phyloP scores from a whole-genome alignment of 2,797 vertebrate genomes.

The Manis crassicaudata region DNA sequence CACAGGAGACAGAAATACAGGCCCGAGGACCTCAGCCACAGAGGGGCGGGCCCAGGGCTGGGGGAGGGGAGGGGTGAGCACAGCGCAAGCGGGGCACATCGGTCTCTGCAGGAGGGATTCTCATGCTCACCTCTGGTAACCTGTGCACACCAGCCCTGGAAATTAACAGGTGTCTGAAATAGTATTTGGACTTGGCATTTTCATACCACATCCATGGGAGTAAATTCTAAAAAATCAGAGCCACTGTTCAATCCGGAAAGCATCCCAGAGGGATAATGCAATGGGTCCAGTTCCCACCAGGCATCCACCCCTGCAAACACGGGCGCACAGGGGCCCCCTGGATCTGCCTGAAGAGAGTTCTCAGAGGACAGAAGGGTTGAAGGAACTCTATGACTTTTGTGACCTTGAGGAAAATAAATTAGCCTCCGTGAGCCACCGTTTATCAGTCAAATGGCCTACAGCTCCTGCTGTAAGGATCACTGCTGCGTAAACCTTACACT shows the following conservation, averaged over 20 bases:
- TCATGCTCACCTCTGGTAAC: background rate
- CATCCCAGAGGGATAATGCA: background rate
- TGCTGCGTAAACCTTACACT: background rate
- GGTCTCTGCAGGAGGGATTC: background rate
- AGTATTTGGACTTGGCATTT: background rate
- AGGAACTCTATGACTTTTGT: background rate
- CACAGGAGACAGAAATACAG: background rate
- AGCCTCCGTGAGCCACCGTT: background rate
- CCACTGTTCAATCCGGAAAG: background rate
- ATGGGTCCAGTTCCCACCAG: background rate
- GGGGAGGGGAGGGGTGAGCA: background rate
- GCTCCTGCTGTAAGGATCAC: background rate
- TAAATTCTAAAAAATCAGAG: background rate
- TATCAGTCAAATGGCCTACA: background rate
- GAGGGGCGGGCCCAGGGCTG: background rate
- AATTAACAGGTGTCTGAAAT: background rate
- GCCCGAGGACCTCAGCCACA: too few relatives aligned
- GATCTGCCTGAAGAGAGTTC: background rate
- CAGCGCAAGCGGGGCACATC: background rate
- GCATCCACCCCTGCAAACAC: background rate
- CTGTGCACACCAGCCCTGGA: background rate
- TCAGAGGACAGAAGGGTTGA: background rate
- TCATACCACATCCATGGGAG: background rate
- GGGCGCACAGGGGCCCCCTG: rapidly evolving
- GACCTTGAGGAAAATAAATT: background rate